phyloP scores from a whole-genome alignment of 2,888 invertebrate genomes.

The Lochmaea capreae region DNA sequence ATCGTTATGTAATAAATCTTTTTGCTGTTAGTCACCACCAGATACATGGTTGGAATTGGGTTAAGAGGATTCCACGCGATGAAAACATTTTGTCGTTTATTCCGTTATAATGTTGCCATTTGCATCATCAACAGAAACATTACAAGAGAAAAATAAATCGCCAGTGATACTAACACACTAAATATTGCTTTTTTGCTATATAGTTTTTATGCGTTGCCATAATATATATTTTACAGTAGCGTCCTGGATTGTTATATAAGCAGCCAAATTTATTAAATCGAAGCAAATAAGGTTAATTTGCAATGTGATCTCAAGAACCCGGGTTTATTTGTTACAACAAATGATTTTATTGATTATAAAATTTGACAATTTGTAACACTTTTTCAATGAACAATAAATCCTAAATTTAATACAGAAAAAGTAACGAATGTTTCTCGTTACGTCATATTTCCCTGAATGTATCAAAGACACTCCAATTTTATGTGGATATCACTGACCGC shows the following conservation, averaged over 20 bases:
- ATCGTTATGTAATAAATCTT: slow-evolving; percentile 1
- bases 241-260: background rate
- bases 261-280: background rate
- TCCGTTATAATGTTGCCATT: slow-evolving; percentile 11
- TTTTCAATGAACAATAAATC: too few species aligned
- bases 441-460: too few species aligned
- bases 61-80: slow-evolving; percentile 2
- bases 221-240: background rate
- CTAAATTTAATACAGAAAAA: too few species aligned
- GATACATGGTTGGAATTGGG: slow-evolving; percentile 12
- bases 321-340: too few species aligned
- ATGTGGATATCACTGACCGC: too few species aligned
- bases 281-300: background rate
- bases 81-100: slow-evolving; percentile 8
- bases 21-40: slow-evolving; percentile 9
- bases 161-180: background rate
- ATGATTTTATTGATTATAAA: too few species aligned
- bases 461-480: too few species aligned
- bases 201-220: background rate
- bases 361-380: too few species aligned
- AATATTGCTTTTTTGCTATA: background rate
- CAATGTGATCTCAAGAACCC: too few species aligned
- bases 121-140: slow-evolving; percentile 14
- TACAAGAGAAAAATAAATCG: background rate
- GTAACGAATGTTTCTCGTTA: too few species aligned